Percentiles rank a stretch among this genome's conserved stretches.
Conservation (phyloP, 2,888 invertebrate genomes). For the Oithona nana region DNA sequence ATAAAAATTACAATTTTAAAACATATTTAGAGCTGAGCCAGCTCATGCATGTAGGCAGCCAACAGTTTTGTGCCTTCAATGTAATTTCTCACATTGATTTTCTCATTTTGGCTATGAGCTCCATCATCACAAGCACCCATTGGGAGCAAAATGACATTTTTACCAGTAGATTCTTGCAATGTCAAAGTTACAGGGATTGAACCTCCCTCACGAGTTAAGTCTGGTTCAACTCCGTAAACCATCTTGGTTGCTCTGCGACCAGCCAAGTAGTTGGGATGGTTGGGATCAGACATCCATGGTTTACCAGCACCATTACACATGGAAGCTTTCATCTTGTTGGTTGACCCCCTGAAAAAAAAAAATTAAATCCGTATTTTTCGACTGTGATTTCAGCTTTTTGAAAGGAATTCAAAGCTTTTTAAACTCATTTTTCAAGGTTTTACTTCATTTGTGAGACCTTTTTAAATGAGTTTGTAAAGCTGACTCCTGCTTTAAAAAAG, state of each 20-base stretch:
- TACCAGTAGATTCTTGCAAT: conserved; percentile 38
- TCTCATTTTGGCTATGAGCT: conserved; percentile 97
- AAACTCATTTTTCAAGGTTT: no score
- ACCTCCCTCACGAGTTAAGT: conserved; percentile 89
- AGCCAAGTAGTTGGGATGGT: conserved; percentile 78
- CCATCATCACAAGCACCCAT: conserved; percentile 92
- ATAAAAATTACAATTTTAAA: no score
- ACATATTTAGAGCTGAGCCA: conserved; percentile 26
- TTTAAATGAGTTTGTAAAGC: no score
- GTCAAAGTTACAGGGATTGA: conserved; percentile 92
- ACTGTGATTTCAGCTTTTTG: no score
- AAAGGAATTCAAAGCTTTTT: no score
- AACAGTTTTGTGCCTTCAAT: conserved; percentile 52
- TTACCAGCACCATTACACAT: conserved; percentile 55
- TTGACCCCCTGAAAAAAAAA: no score
- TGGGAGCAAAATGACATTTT: conserved; percentile 81
- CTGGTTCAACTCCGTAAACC: conserved; percentile 77
- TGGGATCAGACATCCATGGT: conserved; percentile 81
- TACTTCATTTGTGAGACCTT: no score
- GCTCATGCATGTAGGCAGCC: conserved; percentile 72
- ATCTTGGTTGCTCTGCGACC: conserved; percentile 58
- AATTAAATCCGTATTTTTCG: no score
- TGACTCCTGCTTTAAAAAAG: no score
- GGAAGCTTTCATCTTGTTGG: conserved; percentile 55
- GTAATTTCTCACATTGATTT: conserved; percentile 53